Evolutionary conservation across 2,888 invertebrate genomes (phyloP).

Genomic region (Drosophila putrida): DNA sequence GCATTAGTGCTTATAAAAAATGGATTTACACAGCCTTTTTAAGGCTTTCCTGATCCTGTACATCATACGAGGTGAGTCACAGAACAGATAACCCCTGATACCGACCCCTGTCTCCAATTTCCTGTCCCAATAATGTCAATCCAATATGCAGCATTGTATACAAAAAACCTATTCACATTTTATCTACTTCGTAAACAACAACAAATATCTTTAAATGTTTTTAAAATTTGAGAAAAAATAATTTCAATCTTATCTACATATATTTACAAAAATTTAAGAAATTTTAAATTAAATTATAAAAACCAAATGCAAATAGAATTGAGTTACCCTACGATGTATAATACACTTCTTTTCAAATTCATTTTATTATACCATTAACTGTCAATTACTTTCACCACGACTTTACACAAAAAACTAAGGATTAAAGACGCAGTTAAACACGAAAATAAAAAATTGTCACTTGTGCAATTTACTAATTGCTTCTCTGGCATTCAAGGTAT

Average conservation of each 20-base stretch:
- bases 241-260: too few relatives aligned
- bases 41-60: conserved; percentile 86
- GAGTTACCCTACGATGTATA: not conserved
- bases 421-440: not conserved
- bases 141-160: conserved; percentile 16
- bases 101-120: not conserved
- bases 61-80: conserved; percentile 84
- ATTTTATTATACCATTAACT: not conserved
- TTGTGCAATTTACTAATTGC: conserved; percentile 22
- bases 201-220: not conserved
- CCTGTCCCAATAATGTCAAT: conserved; percentile 11
- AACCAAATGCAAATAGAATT: not conserved
- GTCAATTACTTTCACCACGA: not conserved
- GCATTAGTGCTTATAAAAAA: conserved; percentile 85
- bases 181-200: conserved; percentile 25
- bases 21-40: conserved; percentile 86
- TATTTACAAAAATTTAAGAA: too few relatives aligned
- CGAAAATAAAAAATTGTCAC: not conserved
- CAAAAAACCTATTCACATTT: conserved; percentile 21
- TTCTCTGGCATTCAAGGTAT: conserved; percentile 2
- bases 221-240: not conserved
- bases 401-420: not conserved
- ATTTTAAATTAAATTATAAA: not conserved
- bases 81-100: not conserved
- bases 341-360: not conserved